These are phyloP conservation scores for Maccullochella peelii DNA, from an alignment of 2,113 vertebrate species.

Conservation along the genomic window DNA sequence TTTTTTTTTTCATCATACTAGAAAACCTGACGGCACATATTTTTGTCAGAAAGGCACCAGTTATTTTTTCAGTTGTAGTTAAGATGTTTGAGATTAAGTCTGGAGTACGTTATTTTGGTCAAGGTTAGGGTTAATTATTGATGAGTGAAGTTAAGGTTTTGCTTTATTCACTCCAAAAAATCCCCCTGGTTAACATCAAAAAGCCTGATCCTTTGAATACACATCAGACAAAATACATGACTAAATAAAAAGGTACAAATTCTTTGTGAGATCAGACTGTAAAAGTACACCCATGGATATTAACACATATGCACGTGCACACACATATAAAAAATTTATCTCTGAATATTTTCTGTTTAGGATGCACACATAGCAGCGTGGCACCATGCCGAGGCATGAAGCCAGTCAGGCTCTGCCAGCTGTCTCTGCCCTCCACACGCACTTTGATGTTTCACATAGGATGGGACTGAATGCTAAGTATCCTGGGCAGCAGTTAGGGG, in stretches of 20 bases:
- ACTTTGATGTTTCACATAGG: constrained; percentile 72
- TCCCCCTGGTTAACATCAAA: background rate
- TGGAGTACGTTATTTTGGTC: background rate
- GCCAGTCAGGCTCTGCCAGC: constrained; percentile 70
- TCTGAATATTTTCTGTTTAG: constrained; percentile 46
- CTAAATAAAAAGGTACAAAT: background rate
- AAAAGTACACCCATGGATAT: background rate
- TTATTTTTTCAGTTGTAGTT: background rate
- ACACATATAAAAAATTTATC: constrained; percentile 2
- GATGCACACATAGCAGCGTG: constrained; percentile 58
- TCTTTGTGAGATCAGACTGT: background rate
- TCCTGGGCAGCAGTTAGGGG: constrained; percentile 45
- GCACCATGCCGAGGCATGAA: constrained; percentile 57
- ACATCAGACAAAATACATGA: background rate
- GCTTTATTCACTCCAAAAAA: background rate
- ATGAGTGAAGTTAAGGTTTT: background rate
- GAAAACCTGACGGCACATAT: background rate
- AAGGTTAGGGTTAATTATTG: background rate
- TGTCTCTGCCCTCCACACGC: constrained; percentile 70
- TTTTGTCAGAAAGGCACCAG: background rate
- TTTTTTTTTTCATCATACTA: background rate
- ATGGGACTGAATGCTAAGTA: constrained; percentile 72
- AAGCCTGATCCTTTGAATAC: background rate
- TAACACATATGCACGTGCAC: background rate
- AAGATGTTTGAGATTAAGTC: background rate